phyloP scores from a whole-genome alignment of 2,797 vertebrate genomes.

The Odontamblyopus lacepedii region DNA sequence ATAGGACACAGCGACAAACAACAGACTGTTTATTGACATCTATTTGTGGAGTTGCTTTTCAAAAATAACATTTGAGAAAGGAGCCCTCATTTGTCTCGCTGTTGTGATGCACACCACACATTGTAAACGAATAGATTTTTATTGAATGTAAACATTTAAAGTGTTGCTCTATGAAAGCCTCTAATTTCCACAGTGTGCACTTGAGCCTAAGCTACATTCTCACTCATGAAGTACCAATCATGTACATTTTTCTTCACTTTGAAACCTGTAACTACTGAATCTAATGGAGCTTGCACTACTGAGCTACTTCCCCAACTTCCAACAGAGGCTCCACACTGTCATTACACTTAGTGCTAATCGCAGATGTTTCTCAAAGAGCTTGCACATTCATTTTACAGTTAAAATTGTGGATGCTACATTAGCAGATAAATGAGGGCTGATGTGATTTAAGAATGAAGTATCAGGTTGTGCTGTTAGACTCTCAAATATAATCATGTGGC shows the following conservation, averaged over 20 bases:
- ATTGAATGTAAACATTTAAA: slow-evolving; percentile 24
- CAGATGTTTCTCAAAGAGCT: slow-evolving; percentile 11
- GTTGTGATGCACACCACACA: slow-evolving; percentile 37
- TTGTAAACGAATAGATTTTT: slow-evolving; percentile 22
- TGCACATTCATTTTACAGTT: slow-evolving; percentile 20
- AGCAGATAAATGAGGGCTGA: slow-evolving; percentile 70
- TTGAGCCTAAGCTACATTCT: slow-evolving; percentile 23
- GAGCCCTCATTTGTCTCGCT: slow-evolving; percentile 70
- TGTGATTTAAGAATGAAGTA: slow-evolving; percentile 32
- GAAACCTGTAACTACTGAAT: slow-evolving; percentile 69
- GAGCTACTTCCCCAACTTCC: slow-evolving; percentile 46
- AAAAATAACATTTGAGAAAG: slow-evolving; percentile 38
- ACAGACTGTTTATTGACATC: slow-evolving; percentile 43
- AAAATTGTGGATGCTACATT: slow-evolving; percentile 40
- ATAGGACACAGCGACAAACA: slow-evolving; percentile 47
- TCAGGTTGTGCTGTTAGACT: slow-evolving; percentile 64
- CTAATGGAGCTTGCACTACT: slow-evolving; percentile 67
- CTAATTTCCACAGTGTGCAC: slow-evolving; percentile 9
- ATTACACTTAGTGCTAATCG: slow-evolving; percentile 5
- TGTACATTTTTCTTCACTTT: slow-evolving; percentile 20
- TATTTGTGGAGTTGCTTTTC: slow-evolving; percentile 44
- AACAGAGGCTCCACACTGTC: slow-evolving; percentile 21
- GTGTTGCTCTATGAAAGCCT: neutral
- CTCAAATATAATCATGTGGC: slow-evolving; percentile 67
- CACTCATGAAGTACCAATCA: slow-evolving; percentile 19